Conservation (phyloP, 2,797 vertebrate species). For the Kryptopterus vitreolus region DNA sequence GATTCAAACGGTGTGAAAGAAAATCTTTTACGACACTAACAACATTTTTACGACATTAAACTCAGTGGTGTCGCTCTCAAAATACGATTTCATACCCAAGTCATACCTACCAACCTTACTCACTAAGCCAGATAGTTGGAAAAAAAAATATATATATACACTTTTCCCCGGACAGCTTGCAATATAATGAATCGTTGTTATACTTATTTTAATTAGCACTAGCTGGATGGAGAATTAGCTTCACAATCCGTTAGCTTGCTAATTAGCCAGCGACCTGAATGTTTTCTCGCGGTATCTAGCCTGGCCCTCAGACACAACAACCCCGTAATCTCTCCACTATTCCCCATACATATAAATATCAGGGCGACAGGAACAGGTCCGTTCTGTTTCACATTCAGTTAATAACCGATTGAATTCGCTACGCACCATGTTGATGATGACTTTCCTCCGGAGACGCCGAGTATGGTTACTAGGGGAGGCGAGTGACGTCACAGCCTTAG, state of each 20-base stretch:
- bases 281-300: background rate
- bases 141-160: too few species aligned
- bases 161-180: too few species aligned
- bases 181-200: background rate
- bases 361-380: too few species aligned
- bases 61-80: background rate
- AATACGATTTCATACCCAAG: background rate
- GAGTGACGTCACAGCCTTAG: slow-evolving; percentile 43
- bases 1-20: background rate
- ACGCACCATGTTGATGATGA: slow-evolving; percentile 82
- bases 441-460: slow-evolving; percentile 73
- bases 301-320: background rate
- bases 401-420: slow-evolving; percentile 30
- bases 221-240: background rate
- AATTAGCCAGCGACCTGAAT: slow-evolving; percentile 28
- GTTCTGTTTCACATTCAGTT: background rate
- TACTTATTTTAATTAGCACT: background rate
- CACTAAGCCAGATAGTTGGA: background rate
- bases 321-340: background rate
- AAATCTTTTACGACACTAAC: too few species aligned
- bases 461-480: slow-evolving; percentile 72
- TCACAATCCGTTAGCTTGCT: slow-evolving; percentile 60
- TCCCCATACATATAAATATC: background rate
- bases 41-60: background rate
- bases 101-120: too few species aligned